phyloP scores from a whole-genome alignment of 2,113 vertebrate species.

The Xyliphius kryptos region DNA sequence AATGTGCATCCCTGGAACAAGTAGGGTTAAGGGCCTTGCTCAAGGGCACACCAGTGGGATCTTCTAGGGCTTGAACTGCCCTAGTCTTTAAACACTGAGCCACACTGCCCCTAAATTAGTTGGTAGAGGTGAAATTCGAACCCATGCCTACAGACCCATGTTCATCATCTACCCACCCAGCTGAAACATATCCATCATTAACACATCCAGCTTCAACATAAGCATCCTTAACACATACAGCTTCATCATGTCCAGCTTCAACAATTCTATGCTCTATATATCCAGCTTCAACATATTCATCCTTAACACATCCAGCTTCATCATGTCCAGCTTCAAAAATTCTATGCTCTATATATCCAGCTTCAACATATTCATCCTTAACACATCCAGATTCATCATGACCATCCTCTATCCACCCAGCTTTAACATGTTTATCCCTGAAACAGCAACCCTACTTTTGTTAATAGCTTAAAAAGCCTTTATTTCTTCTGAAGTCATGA shows the following conservation, averaged over 20 bases:
- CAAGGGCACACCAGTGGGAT: too few relatives aligned
- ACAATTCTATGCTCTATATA: neutral
- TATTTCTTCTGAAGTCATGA: neutral
- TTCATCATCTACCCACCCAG: neutral
- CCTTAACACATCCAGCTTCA: neutral
- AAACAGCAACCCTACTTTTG: neutral
- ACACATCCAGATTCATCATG: neutral
- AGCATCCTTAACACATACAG: neutral
- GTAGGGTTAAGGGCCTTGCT: too few relatives aligned
- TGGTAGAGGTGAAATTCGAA: too few relatives aligned
- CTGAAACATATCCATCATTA: neutral
- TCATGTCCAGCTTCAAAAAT: neutral
- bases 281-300: neutral
- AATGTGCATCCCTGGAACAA: too few relatives aligned
- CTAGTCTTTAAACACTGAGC: too few relatives aligned
- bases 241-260: neutral
- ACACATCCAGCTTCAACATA: neutral
- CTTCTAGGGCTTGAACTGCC: too few relatives aligned
- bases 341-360: neutral
- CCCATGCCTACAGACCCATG: too few relatives aligned
- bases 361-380: neutral
- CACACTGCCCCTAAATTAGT: too few relatives aligned
- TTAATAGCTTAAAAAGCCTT: neutral
- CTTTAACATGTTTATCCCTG: neutral
- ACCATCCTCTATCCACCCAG: neutral